phyloP scores from a whole-genome alignment of 1,140 invertebrate species.

The Drosophila triauraria region DNA sequence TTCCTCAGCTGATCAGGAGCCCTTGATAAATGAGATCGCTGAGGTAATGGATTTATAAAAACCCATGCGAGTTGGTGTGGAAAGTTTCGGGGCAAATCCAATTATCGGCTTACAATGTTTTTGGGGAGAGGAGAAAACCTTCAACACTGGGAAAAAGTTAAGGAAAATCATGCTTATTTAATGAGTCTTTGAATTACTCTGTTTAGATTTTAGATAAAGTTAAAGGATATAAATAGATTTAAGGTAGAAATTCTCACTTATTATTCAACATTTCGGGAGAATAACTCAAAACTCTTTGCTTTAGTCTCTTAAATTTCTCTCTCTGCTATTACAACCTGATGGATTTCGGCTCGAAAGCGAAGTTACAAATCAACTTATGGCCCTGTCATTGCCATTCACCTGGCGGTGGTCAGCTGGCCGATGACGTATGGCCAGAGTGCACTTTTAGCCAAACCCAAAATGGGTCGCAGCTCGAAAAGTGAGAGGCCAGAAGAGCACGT shows the following conservation, averaged over 20 bases:
- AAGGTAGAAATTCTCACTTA: too few species aligned
- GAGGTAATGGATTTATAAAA: slow-evolving; percentile 33
- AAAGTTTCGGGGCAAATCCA: slow-evolving; percentile 37
- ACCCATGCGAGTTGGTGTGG: slow-evolving; percentile 15
- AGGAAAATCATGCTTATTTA: background rate
- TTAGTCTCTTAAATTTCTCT: background rate
- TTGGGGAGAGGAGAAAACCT: slow-evolving; percentile 7
- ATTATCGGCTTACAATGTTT: slow-evolving; percentile 21
- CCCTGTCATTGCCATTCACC: slow-evolving; percentile 55
- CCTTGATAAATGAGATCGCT: slow-evolving; percentile 24
- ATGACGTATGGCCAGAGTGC: slow-evolving; percentile 40
- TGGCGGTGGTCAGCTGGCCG: slow-evolving; percentile 34
- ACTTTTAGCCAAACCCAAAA: slow-evolving; percentile 31
- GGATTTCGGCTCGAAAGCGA: slow-evolving; percentile 11
- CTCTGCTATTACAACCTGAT: background rate
- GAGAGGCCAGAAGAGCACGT: slow-evolving; percentile 33
- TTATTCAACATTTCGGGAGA: too few species aligned
- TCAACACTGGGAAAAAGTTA: slow-evolving; percentile 2
- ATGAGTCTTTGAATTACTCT: background rate
- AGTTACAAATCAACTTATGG: slow-evolving; percentile 8
- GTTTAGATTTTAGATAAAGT: background rate
- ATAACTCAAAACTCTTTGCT: background rate
- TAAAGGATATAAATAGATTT: background rate
- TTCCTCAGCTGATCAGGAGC: slow-evolving; percentile 10
- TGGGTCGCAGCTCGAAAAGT: slow-evolving; percentile 36